Base-by-base conservation (phyloP, 2,113 vertebrate species). In the Equus quagga region DNA sequence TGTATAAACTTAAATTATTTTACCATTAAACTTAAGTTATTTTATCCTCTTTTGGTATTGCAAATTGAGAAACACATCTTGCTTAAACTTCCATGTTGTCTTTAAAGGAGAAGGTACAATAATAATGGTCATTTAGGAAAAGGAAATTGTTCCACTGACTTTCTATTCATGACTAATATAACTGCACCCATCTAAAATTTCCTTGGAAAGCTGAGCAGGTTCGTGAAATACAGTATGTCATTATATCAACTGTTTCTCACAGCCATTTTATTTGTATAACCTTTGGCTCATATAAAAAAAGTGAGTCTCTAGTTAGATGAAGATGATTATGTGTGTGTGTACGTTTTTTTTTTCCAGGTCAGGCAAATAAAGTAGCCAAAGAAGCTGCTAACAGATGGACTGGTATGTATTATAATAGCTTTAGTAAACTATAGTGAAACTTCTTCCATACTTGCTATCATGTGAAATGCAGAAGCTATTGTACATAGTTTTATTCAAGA, bases 381-480 rank as follows among this genome's bases (percentile, higher is more conserved):
- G 99, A 99, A 72, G 99, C 99, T 21, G 99, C 99, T 84, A 99
- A 99, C 72, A 99, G 99, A 97, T 99, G 99, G 99, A 99, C 99
- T 91, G 99, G 99, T 99, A 93, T 94, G 99, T 98, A 94, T 97
- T 36, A 46, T 28, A 81, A 5, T 10, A 11, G 26, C 9, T 5
- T 10, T 44, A 23, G 33, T 72, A 49, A 86, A 24, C 2, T 73
- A 3, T 21, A 41, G 26, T 56, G 46, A 79, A 65, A 51, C 21
- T 83, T 36, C 14, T n/a, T 70, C 24, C 28, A 31, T 13, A 56
- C 17, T 78, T 36, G 44, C 18, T 17, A 0, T 67, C 78, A 36
- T 49, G 9, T 33, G 5, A 90, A 84, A 31, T 56, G 23, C n/a
- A 84, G 51, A 56, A 79, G 31, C 36, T 65, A 44, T 62, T 70